Evolutionary conservation across 2,797 vertebrate species (phyloP).

Genomic region (Eidolon dupreanum): DNA sequence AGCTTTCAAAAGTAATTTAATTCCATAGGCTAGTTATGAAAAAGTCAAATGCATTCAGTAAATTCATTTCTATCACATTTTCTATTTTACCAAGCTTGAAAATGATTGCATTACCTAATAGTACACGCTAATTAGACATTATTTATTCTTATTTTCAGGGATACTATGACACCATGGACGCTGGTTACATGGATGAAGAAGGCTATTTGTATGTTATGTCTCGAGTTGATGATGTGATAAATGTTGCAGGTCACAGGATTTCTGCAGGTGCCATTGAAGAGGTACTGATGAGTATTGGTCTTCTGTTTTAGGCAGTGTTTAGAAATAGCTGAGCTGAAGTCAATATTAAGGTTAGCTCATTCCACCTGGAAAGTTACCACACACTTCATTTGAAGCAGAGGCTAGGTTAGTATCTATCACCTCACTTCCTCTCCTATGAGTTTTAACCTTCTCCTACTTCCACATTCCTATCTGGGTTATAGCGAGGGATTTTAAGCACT

Average conservation of each 20-base stretch:
- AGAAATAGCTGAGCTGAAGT: neutral
- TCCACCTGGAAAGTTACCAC: neutral
- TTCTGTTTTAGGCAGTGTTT: neutral
- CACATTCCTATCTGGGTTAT: neutral
- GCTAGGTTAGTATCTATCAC: neutral
- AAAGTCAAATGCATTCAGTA: neutral
- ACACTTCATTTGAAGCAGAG: neutral
- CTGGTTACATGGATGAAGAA: slow-evolving; percentile 94
- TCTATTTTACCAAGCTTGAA: neutral
- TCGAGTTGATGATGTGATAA: slow-evolving; percentile 97
- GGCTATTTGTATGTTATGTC: slow-evolving; percentile 96
- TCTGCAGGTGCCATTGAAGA: slow-evolving; percentile 96
- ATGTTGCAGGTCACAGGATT: slow-evolving; percentile 96
- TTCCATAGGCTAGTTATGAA: neutral
- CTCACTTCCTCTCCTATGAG: neutral
- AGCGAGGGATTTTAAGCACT: neutral
- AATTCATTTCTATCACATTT: slow-evolving; percentile 16
- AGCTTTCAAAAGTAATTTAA: slow-evolving; percentile 27
- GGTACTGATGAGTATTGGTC: slow-evolving; percentile 82
- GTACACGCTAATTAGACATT: neutral
- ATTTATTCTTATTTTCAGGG: slow-evolving; percentile 86
- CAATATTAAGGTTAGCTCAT: neutral
- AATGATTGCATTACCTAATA: neutral
- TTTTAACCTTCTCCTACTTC: neutral
- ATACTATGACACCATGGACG: slow-evolving; percentile 98